Evolutionary conservation across 2,113 vertebrate genomes (phyloP).

Genomic region (Sinosuthora webbiana): DNA sequence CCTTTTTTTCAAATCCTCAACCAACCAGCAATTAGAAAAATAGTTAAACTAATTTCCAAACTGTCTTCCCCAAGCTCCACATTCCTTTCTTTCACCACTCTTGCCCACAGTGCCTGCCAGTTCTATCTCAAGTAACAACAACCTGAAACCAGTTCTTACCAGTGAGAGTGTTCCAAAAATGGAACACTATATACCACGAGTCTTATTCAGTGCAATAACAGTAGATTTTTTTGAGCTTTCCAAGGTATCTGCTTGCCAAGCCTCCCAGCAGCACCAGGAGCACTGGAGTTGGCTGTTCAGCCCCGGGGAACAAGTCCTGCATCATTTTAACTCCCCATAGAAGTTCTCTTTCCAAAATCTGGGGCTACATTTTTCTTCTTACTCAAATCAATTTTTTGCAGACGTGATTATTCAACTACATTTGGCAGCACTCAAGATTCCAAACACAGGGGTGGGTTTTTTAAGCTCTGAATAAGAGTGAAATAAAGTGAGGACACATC

Average conservation of each 20-base stretch:
- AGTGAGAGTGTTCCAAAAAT: neutral
- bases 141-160: neutral
- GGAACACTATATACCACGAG: neutral
- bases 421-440: neutral
- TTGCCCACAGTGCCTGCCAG: neutral
- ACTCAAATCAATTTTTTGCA: neutral
- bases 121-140: neutral
- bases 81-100: neutral
- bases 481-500: neutral
- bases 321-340: neutral
- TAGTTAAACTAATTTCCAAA: neutral
- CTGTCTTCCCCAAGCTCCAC: neutral
- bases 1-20: neutral
- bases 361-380: neutral
- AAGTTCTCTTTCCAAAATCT: neutral
- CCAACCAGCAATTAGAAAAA: neutral
- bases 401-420: neutral
- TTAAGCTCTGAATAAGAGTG: neutral
- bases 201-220: neutral
- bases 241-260: neutral
- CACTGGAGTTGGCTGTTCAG: neutral
- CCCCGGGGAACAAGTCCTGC: neutral
- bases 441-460: neutral
- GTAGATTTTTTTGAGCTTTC: neutral
- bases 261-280: neutral